Evolutionary conservation across 2,888 invertebrate genomes (phyloP).

Genomic region (Ectropis crepuscularia): DNA sequence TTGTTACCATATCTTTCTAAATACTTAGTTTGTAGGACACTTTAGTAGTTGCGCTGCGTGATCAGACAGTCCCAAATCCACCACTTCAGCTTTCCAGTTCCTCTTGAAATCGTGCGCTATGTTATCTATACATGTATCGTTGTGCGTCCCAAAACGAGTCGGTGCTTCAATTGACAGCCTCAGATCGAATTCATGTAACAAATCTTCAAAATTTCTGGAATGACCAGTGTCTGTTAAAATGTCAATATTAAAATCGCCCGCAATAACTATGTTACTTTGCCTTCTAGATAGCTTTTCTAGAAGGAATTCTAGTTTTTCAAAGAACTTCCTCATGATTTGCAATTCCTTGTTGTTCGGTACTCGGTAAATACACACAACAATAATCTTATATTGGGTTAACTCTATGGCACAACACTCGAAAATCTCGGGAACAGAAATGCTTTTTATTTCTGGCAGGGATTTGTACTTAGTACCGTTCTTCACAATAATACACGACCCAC

Average conservation of each 20-base stretch:
- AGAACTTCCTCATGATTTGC: background rate
- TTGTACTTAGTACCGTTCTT: constrained; percentile 7
- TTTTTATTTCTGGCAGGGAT: constrained; percentile 10
- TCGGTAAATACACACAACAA: constrained; percentile 20
- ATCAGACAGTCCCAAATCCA: constrained; percentile 3
- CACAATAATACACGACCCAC: constrained; percentile 22
- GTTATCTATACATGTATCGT: constrained; percentile 1
- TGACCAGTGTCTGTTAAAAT: background rate
- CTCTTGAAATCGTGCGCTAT: constrained; percentile 4
- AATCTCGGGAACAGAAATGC: background rate
- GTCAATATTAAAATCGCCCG: constrained; percentile 6
- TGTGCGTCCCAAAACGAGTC: background rate
- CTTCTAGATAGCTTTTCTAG: background rate
- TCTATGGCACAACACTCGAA: constrained; percentile 26
- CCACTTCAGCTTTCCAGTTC: background rate
- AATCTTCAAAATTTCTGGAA: background rate
- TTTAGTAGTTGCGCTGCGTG: constrained; percentile 4
- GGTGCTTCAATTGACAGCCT: constrained; percentile 3
- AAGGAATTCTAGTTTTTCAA: background rate
- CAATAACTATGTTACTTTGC: background rate
- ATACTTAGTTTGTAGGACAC: background rate
- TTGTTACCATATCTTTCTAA: too few species aligned
- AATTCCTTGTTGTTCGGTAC: constrained; percentile 1
- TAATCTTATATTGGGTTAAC: constrained; percentile 16
- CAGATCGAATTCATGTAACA: background rate